Evolutionary conservation across 1,140 invertebrate species (phyloP).

Genomic region (Coptotermes formosanus): DNA sequence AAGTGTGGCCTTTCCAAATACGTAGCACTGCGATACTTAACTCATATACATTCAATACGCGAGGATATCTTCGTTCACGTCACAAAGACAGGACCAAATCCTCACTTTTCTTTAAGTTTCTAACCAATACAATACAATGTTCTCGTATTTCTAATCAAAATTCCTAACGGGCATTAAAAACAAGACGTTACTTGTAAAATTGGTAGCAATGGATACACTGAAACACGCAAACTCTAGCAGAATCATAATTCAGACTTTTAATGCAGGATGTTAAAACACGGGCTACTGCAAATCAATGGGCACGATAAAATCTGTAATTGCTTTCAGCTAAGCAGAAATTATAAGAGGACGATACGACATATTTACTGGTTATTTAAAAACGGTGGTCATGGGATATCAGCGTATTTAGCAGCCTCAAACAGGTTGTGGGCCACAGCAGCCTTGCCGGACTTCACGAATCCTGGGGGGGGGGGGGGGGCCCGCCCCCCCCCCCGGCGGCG

Average conservation of each 20-base stretch:
- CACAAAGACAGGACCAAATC: neutral
- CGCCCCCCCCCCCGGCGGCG: too few species aligned
- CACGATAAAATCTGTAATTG: neutral
- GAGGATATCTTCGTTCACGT: neutral
- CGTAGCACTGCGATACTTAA: neutral
- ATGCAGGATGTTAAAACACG: neutral
- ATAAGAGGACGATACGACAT: neutral
- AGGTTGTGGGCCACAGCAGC: neutral
- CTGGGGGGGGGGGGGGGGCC: too few species aligned
- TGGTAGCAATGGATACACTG: neutral
- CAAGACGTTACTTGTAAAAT: neutral
- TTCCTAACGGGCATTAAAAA: neutral
- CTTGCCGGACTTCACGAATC: neutral
- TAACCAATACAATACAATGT: neutral
- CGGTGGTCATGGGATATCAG: neutral
- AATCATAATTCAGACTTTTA: neutral
- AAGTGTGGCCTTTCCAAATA: too few species aligned
- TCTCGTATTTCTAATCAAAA: neutral
- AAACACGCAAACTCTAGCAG: neutral
- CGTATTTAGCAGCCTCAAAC: neutral
- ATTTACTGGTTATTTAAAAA: conserved; percentile 4
- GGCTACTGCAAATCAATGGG: neutral
- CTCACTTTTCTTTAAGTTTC: neutral
- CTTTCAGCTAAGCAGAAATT: conserved; percentile 8
- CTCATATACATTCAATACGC: neutral